phyloP scores from a whole-genome alignment of 2,113 vertebrate species.

The Phalacrocorax brasilianus region DNA sequence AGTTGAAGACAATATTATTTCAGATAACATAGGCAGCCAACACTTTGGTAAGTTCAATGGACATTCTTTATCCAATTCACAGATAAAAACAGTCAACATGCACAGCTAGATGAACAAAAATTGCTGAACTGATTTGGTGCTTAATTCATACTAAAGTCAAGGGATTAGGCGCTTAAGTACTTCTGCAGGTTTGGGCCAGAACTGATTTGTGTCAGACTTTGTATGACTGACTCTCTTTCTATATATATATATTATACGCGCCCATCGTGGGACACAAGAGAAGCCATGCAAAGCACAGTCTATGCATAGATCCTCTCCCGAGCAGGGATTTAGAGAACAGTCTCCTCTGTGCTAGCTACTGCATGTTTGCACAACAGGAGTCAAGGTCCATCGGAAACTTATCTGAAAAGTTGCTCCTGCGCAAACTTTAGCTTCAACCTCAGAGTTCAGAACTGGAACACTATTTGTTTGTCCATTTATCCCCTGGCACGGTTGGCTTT shows the following conservation, averaged over 20 bases:
- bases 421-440: conserved; percentile 30
- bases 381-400: conserved; percentile 56
- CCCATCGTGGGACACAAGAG: neutral
- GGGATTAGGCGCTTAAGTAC: neutral
- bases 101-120: neutral
- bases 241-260: neutral
- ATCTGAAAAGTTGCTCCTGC: conserved; percentile 17
- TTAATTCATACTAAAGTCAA: neutral
- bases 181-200: neutral
- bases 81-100: neutral
- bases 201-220: neutral
- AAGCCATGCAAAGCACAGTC: neutral
- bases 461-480: conserved; percentile 48
- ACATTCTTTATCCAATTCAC: neutral
- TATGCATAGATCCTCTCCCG: fast-evolving
- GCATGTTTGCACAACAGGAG: conserved; percentile 28
- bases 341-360: neutral
- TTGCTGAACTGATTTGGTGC: neutral
- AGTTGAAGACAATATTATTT: conserved; percentile 19
- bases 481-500: conserved; percentile 52
- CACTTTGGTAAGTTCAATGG: neutral
- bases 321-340: neutral
- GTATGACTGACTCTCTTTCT: neutral
- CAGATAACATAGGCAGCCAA: neutral
- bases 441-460: conserved; percentile 11